phyloP scores from a whole-genome alignment of 2,888 invertebrate genomes.

The Argyra leucocephala region DNA sequence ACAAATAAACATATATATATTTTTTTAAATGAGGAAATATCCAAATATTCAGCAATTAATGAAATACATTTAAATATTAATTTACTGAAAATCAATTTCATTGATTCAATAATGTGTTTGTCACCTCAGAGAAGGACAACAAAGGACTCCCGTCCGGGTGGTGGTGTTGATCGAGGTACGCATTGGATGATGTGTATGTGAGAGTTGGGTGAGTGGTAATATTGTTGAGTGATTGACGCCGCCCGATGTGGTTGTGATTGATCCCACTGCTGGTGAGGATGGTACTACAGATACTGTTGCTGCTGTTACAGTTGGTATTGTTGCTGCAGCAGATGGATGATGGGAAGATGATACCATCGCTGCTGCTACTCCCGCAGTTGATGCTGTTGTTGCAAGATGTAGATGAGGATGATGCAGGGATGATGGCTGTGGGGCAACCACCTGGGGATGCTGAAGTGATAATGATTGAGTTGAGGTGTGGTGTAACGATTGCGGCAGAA shows the following conservation, averaged over 20 bases:
- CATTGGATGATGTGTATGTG: conserved; percentile 46
- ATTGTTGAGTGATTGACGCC: conserved; percentile 41
- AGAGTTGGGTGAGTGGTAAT: conserved; percentile 42
- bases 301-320: conserved; percentile 31
- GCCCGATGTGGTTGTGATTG: conserved; percentile 33
- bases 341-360: conserved; percentile 23
- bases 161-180: conserved; percentile 43
- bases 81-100: conserved; percentile 30
- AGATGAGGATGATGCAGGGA: conserved; percentile 20
- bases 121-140: conserved; percentile 69
- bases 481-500: background rate
- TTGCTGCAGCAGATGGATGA: conserved; percentile 15
- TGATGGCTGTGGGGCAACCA: conserved; percentile 6
- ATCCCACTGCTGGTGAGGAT: conserved; percentile 28
- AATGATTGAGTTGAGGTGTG: conserved; percentile 18
- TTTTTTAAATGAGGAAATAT: no score
- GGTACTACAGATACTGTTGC: conserved; percentile 28
- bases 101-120: conserved; percentile 62
- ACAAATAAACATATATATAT: no score
- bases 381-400: conserved; percentile 23
- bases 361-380: conserved; percentile 24
- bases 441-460: conserved; percentile 25
- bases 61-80: no score
- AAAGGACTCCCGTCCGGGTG: conserved; percentile 59
- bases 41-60: no score